Base-by-base conservation (phyloP, 2,113 vertebrate genomes). In the Pica pica region DNA sequence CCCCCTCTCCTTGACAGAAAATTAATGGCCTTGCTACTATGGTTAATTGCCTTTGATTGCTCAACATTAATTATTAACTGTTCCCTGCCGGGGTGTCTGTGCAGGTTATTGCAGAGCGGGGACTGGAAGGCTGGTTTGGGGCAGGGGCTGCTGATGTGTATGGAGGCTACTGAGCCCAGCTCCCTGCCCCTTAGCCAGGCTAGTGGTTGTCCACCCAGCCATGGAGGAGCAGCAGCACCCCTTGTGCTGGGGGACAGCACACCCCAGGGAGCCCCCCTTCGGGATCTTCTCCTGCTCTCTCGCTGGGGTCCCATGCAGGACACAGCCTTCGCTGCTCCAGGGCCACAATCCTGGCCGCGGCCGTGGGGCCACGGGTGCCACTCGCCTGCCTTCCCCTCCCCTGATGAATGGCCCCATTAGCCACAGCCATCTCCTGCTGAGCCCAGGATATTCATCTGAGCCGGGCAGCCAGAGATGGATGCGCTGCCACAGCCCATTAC, bases 21-120 rank as follows among this genome's bases (percentile, higher is more conserved):
- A 98, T 98, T 86, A 98, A 98, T 98, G 97, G 96, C 95, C 94
- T 95, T 97, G 96, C 97, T 97, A 89, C 92, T 97, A 53, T 83
- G 89, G 96, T 97, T 98, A 98, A 98, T 98, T 98, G 98, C 97
- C 95, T 98, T 97, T 98, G 97, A 98, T 98, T 98, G 96, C 97
- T 97, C 93, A 95, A 96, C 96, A 98, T 98, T 98, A 98, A 98
- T 98, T 98, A 98, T 98, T 98, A 98, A 98, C 92, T 97, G 96
- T 96, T 97, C 94, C 96, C 96, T 30, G 57, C 94, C 50, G 71
- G 88, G 87, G 92, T 77, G 19, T 94, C 96, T 46, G 24, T 93
- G 90, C 16, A 4, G 90, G 97, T 97, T 97, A 96, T 96, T 77
- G 89, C 78, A 85, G 88, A 96, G 93, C 61, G 30, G 82, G 61